Conservation (phyloP, 2,888 invertebrate species). For the Tetrapedia diversipes region DNA sequence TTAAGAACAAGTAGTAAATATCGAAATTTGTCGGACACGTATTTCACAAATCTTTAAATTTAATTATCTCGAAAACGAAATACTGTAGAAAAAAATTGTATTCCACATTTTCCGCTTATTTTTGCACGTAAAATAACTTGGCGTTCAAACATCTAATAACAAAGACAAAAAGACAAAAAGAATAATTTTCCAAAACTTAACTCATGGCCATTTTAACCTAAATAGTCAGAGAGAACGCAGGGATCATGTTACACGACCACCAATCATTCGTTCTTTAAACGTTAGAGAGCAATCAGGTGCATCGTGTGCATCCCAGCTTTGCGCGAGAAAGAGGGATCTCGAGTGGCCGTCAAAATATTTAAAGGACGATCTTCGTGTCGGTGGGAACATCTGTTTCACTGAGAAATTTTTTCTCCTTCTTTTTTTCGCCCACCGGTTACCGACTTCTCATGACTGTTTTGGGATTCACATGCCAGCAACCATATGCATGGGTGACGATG, state of each 20-base stretch:
- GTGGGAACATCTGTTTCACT: constrained; percentile 60
- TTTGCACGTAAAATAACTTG: too few relatives aligned
- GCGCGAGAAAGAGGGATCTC: constrained; percentile 23
- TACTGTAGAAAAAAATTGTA: too few relatives aligned
- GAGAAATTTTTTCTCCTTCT: constrained; percentile 10
- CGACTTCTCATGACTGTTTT: constrained; percentile 6
- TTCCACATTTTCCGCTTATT: too few relatives aligned
- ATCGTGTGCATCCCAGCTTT: constrained; percentile 21
- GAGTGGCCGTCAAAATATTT: constrained; percentile 62
- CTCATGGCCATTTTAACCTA: not conserved
- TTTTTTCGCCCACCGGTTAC: not conserved
- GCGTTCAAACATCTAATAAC: too few relatives aligned
- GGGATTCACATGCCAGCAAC: constrained; percentile 47
- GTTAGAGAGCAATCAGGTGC: constrained; percentile 35
- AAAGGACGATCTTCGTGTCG: constrained; percentile 40
- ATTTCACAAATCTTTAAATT: too few relatives aligned
- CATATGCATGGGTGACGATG: constrained; percentile 51
- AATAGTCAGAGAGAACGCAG: not conserved
- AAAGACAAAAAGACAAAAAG: not conserved
- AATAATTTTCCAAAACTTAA: not conserved
- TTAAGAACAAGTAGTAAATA: too few relatives aligned
- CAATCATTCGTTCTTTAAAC: constrained; percentile 3
- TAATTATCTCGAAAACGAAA: too few relatives aligned
- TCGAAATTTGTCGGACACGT: too few relatives aligned
- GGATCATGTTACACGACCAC: not conserved